Conservation (phyloP, 2,797 vertebrate genomes). For the Leuciscus waleckii region DNA sequence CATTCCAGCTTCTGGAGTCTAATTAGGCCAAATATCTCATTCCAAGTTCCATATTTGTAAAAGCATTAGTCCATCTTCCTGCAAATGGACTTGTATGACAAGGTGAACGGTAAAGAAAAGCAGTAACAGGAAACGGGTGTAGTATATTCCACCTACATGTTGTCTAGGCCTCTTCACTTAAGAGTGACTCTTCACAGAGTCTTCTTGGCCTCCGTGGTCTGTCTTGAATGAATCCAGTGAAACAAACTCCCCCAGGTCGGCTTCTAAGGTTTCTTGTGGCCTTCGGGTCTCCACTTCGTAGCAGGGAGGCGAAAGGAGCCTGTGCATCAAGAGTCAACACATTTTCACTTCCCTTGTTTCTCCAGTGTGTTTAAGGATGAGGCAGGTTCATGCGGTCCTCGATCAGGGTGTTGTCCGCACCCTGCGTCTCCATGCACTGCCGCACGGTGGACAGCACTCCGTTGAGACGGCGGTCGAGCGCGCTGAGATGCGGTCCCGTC, state of each 20-base stretch:
- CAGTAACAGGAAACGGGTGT: neutral
- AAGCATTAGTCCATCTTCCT: neutral
- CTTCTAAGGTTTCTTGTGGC: conserved; percentile 18
- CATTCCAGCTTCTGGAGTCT: neutral
- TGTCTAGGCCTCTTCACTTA: neutral
- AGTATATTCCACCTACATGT: neutral
- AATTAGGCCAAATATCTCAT: neutral
- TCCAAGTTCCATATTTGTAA: neutral
- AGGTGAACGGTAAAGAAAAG: neutral
- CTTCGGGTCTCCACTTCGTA: conserved; percentile 1
- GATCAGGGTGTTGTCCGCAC: conserved; percentile 88
- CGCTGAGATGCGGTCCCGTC: conserved; percentile 85
- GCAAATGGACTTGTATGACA: neutral
- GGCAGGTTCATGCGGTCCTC: conserved; percentile 98
- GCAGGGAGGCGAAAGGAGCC: conserved; percentile 34
- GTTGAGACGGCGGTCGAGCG: conserved; percentile 89
- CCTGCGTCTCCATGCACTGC: conserved; percentile 94
- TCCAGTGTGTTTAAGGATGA: conserved; percentile 78
- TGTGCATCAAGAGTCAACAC: conserved; percentile 14
- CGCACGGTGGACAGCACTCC: conserved; percentile 89
- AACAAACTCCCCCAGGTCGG: conserved; percentile 12
- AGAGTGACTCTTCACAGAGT: neutral
- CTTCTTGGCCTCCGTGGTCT: neutral
- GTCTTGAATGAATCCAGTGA: conserved; percentile 15
- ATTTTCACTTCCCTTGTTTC: conserved; percentile 3